Evolutionary conservation across 2,888 invertebrate genomes (phyloP).

Genomic region (Drosophila meridionalis): DNA sequence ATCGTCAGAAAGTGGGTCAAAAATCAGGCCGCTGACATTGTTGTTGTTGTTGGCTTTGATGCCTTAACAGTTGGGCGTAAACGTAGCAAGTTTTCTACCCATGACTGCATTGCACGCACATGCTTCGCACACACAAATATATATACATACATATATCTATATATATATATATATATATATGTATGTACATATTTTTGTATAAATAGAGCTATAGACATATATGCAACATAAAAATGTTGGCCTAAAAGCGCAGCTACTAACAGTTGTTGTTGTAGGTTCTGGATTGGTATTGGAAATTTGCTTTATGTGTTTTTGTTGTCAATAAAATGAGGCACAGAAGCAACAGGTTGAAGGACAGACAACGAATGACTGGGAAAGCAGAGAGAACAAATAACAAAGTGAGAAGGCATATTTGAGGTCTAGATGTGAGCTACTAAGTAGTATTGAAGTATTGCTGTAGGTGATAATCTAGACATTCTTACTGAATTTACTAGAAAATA

Average conservation of each 20-base stretch:
- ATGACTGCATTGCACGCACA: constrained; percentile 62
- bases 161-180: background rate
- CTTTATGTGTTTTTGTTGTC: constrained; percentile 30
- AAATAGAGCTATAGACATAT: constrained; percentile 7
- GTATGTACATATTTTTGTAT: background rate
- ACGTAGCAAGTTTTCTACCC: constrained; percentile 23
- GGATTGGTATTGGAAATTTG: constrained; percentile 40
- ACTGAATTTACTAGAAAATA: too few species aligned
- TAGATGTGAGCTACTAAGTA: background rate
- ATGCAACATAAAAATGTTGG: constrained; percentile 39
- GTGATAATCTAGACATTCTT: too few species aligned
- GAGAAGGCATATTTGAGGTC: background rate
- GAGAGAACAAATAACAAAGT: too few species aligned
- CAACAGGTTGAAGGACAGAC: constrained; percentile 55
- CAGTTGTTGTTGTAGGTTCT: constrained; percentile 2
- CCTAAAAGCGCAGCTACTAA: constrained; percentile 56
- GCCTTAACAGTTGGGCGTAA: constrained; percentile 27
- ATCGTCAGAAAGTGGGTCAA: constrained; percentile 59
- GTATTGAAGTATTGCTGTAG: background rate
- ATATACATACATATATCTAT: background rate
- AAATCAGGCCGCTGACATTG: constrained; percentile 66
- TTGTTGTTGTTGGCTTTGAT: constrained; percentile 30
- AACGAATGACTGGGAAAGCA: background rate
- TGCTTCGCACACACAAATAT: constrained; percentile 9
- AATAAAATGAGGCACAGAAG: constrained; percentile 6